Evolutionary conservation across 2,888 invertebrate genomes (phyloP).

Genomic region (Rhabditophanes sp.): DNA sequence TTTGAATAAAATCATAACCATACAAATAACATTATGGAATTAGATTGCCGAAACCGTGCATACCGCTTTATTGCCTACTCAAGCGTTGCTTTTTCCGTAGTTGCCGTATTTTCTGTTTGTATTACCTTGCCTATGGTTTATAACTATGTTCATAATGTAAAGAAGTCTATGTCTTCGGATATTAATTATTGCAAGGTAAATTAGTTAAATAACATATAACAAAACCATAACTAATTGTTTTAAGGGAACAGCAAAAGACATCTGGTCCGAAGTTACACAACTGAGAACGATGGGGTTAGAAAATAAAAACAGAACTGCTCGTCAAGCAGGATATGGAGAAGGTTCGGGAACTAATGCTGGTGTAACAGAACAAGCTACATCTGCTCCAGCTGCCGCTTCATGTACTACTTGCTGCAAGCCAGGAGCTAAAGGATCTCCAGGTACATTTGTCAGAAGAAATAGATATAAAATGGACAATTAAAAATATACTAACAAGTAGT

Average conservation of each 20-base stretch:
- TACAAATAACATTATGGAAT: too few species aligned
- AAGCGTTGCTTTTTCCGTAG: constrained; percentile 30
- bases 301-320: constrained; percentile 23
- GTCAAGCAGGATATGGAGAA: constrained; percentile 25
- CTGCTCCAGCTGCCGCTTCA: constrained; percentile 10
- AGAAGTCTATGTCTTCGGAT: constrained; percentile 28
- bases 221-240: too few species aligned
- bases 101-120: constrained; percentile 34
- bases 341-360: constrained; percentile 12
- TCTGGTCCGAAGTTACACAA: constrained; percentile 39
- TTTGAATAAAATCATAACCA: too few species aligned
- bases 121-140: constrained; percentile 40
- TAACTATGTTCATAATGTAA: constrained; percentile 33
- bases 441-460: constrained; percentile 8
- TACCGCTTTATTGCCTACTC: constrained; percentile 25
- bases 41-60: constrained; percentile 19
- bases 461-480: too few species aligned
- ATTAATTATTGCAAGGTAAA: constrained; percentile 36
- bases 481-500: too few species aligned
- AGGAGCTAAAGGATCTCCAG: constrained; percentile 18
- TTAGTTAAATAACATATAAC: too few species aligned
- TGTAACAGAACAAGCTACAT: too few species aligned
- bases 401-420: too few species aligned
- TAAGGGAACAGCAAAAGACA: constrained; percentile 39
- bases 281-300: constrained; percentile 25